A percentile compares a stretch with the other conserved stretches of the same genome.
Evolutionary conservation across 2,797 vertebrate species (phyloP).

Genomic region (Momotus momota): DNA sequence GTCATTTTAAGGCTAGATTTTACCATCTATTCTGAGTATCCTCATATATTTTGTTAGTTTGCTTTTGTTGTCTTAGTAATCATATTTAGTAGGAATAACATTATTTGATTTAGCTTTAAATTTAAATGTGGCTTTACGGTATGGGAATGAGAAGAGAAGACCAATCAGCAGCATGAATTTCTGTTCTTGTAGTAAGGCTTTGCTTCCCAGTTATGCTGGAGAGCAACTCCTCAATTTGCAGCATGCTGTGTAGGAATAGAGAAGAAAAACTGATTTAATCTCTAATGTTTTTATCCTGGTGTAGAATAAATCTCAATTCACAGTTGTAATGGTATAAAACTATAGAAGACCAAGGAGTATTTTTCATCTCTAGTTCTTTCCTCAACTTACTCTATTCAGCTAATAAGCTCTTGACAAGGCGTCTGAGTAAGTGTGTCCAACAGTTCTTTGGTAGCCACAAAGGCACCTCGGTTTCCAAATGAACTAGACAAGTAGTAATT

Average conservation of each 20-base stretch:
- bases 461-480: conserved; percentile 5
- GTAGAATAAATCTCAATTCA: background rate
- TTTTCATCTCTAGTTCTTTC: background rate
- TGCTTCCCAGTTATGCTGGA: background rate
- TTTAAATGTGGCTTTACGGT: background rate
- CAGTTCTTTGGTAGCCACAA: background rate
- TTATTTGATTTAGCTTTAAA: background rate
- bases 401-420: background rate
- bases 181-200: background rate
- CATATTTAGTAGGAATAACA: background rate
- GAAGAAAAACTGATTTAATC: background rate
- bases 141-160: background rate
- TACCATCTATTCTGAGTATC: background rate
- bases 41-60: background rate
- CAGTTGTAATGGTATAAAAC: background rate
- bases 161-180: background rate
- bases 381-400: background rate
- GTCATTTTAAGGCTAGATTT: background rate
- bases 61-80: background rate
- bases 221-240: background rate
- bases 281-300: background rate
- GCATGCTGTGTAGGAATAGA: background rate
- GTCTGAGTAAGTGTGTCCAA: background rate
- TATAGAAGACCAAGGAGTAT: background rate
- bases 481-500: background rate